Evolutionary conservation across 2,797 vertebrate genomes (phyloP), one percentile per base, ranked within the genome.

Genomic region (Aplochiton taeniatus): DNA sequence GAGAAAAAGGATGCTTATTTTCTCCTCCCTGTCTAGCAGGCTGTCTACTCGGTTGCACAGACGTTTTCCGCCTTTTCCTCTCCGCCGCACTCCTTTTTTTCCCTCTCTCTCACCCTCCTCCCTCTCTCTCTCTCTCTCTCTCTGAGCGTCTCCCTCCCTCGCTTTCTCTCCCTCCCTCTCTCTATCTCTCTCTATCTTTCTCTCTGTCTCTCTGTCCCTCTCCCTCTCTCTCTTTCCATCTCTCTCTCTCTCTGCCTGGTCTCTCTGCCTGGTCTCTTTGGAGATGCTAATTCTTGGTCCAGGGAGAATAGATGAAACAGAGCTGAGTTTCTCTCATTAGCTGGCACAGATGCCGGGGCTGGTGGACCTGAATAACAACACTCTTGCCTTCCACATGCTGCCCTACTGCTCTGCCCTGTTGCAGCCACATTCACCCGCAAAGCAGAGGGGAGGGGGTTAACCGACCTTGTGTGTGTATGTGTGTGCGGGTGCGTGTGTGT

Each of bases 241-340:
- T 74, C 48, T 83, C 83, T 78, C 83, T 81, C 83, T 88, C 70
- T 41, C 82, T 82, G 12, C 61, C 51, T 18, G 17, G 9, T 13
- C 45, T 20, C 58, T 19, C 60, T 62, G 47, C 83, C 72, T 85
- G 85, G 85, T 88, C 86, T 90, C 89, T 90, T 90, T 90, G 87
- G 89, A 90, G 89, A 90, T 90, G 89, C 87, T 90, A 90, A 90
- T 90, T 90, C 89, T 76, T 57, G 81, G 87, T 90, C 89, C 89
- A 44, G 84, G 85, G 89, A 89, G 89, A 90, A 83, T 79, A 90
- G 88, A 90, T 90, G 89, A 90, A 90, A 90, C 89, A 81, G 85
- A 88, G 86, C 85, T 77, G 89, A 90, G 87, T 89, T 87, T 90
- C 89, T 90, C 89, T 90, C 89, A 90, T 90, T 90, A 90, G 88